These are phyloP conservation scores for Epicauta chinensis DNA, from an alignment of 1,140 invertebrate genomes.

Conservation along the genomic window DNA sequence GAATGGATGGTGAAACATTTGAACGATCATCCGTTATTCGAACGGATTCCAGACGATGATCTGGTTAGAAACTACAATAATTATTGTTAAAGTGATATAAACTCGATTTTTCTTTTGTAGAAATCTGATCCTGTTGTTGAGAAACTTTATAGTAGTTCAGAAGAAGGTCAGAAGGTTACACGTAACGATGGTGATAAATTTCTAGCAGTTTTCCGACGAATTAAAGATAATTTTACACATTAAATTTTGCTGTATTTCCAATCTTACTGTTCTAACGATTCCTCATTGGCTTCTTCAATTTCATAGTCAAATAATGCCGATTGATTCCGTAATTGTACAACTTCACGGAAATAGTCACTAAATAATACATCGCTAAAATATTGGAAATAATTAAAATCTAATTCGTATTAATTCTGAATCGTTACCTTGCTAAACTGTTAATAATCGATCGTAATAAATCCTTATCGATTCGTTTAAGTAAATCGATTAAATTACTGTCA, in stretches of 20 bases:
- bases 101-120: constrained; percentile 45
- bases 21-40: constrained; percentile 84
- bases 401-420: neutral
- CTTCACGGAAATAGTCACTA: constrained; percentile 10
- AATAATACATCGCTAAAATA: constrained; percentile 3
- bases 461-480: too few species aligned
- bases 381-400: neutral
- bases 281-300: neutral
- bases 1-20: constrained; percentile 97
- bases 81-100: constrained; percentile 2
- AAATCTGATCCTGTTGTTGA: constrained; percentile 75
- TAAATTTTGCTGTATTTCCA: constrained; percentile 8
- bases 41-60: constrained; percentile 64
- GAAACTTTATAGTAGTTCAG: constrained; percentile 86
- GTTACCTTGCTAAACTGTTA: too few species aligned
- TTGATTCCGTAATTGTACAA: neutral
- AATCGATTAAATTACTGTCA: too few species aligned
- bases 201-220: constrained; percentile 80
- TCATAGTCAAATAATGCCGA: neutral
- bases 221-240: constrained; percentile 46
- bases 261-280: neutral
- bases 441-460: too few species aligned
- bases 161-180: constrained; percentile 97
- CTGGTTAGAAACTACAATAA: constrained; percentile 52
- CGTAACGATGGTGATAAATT: constrained; percentile 93